Base-by-base conservation (phyloP, 2,888 invertebrate genomes). In the Deilephila porcellus region DNA sequence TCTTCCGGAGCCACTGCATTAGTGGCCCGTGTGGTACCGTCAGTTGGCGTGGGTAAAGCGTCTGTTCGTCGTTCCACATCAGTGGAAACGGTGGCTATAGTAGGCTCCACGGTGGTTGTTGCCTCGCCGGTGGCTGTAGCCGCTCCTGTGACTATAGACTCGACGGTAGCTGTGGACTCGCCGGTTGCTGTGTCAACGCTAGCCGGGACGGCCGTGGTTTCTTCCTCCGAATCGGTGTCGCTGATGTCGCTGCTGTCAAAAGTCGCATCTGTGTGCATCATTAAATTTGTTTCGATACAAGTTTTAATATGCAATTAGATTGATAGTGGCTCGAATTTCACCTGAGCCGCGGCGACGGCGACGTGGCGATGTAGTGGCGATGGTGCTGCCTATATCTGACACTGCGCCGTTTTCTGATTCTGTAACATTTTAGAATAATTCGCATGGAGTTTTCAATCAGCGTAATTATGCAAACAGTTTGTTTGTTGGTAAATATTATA, bases 231-330 rank as follows among this genome's bases (percentile, higher is more conserved):
- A 73, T 92, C 93, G 1, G 91, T 85, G 79, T 92, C 91, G 80
- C 93, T 93, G 80, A 85, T 86, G 81, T 93, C 92, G 75, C 91
- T 90, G 83, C 93, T 90, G 84, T 93, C 94, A 80, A 91, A 93
- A 1, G 93, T 93, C 8, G 90, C 92, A 59, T 82, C 93, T 93
- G 56, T n/a, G 45, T 32, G n/a, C 56, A n/a, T 11, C n/a, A 45
- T 71, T n/a, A n/a, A 19, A 45, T 45, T 11, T 45, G 45, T 45
- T 14, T 11, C 45, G 14, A 45, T 11, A 45, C 45, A 11, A 11
- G 11, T 4, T 2, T 11, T 11, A 45, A 45, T 45, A 45, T 14
- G 45, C 14, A 14, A 45, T 45, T 14, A 45, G 45, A 14, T 14
- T 45, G 14, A 45, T 11, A 45, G 45, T 45, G 11, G 11, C 11